Base-by-base conservation (phyloP, 2,113 vertebrate genomes). In the Formicarius rufipectus region DNA sequence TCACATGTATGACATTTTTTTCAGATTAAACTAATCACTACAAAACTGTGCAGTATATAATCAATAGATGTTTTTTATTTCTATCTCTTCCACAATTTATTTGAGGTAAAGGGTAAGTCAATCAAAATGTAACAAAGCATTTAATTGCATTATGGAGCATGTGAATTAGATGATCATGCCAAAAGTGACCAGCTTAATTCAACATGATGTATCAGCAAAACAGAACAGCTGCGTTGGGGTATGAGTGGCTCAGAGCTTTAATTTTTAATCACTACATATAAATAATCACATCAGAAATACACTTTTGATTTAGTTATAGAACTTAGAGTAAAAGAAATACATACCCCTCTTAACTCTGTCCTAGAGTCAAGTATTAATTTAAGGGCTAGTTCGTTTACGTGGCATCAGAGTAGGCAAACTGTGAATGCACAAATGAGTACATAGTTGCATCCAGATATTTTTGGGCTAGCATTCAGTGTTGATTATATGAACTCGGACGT, bases 101-200 rank as follows among this genome's bases (percentile, higher is more conserved):
- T 63, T 73, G 81, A 68, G 18, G 72, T 50, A 85, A 87, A 87
- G 33, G 24, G 24, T 12, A 74, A 71, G 33, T 76, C 74, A 86
- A 80, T 35, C 40, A 93, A 96, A 91, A 73, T 19, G 14, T 69
- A 91, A 84, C 52, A 30, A 78, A 92, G 20, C 33, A 45, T 91
- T 94, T 87, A 1, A 44, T 90, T 76, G 55, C 35, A 71, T 73
- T 77, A 76, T 50, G 16, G 30, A 87, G 14, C 27, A 30, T 28
- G 42, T 49, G 79, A 90, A 91, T 74, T 77, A 82, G 67, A 75
- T 83, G 68, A 88, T 37, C 11, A 58, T 84, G 55, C 39, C 74
- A 83, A 79, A 96, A 91, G 63, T 83, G 63, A 85, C 71, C 42
- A 73, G 24, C 10, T 87, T 89, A 91, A 82, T 78, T 72, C 69